phyloP scores from a whole-genome alignment of 2,113 vertebrate genomes.

The Cyphomyrus plagiostoma region DNA sequence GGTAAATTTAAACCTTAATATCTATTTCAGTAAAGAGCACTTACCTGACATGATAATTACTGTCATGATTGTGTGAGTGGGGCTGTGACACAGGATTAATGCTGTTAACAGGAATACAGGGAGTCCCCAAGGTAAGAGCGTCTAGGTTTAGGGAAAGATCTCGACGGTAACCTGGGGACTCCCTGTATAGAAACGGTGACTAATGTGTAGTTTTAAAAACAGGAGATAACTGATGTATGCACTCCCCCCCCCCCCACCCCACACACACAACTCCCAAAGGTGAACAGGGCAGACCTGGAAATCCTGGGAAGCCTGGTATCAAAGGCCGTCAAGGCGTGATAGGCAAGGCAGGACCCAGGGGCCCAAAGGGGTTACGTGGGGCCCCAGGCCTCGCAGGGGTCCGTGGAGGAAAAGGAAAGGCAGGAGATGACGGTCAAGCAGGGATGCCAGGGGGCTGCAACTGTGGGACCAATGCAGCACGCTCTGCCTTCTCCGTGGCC shows the following conservation, averaged over 20 bases:
- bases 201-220: not conserved
- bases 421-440: slow-evolving; percentile 63
- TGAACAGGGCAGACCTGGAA: slow-evolving; percentile 68
- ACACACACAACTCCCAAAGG: slow-evolving; percentile 33
- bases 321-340: slow-evolving; percentile 79
- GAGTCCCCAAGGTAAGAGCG: not conserved
- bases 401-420: slow-evolving; percentile 69
- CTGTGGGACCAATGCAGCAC: slow-evolving; percentile 59
- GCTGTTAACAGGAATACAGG: not conserved
- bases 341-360: slow-evolving; percentile 79
- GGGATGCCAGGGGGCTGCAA: slow-evolving; percentile 78
- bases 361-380: slow-evolving; percentile 73
- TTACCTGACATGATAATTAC: not conserved
- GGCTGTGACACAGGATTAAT: not conserved
- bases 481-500: slow-evolving; percentile 86
- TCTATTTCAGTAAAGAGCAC: not conserved
- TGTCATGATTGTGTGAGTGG: not conserved
- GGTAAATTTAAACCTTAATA: not conserved
- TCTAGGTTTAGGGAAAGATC: not conserved
- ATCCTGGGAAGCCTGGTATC: slow-evolving; percentile 74
- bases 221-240: not conserved
- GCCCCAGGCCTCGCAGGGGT: slow-evolving; percentile 62
- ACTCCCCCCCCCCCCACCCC: slow-evolving; percentile 6
- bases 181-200: not conserved
- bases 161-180: not conserved